A percentile compares a stretch with the other conserved stretches of the same genome.
Conservation (phyloP, 2,113 vertebrate species). For the Daubentonia madagascariensis region DNA sequence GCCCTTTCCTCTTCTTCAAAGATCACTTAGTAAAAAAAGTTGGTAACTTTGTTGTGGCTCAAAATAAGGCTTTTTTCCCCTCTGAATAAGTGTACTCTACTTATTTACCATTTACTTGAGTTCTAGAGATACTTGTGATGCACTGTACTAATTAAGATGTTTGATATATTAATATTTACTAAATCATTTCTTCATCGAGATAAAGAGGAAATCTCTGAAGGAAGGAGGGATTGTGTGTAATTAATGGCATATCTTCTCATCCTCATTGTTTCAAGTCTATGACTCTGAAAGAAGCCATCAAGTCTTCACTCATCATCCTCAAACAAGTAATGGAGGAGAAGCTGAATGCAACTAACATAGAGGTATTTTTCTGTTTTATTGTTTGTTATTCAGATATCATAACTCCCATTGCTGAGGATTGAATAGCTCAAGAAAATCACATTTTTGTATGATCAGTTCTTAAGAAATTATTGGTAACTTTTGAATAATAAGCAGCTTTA, state of each 20-base stretch:
- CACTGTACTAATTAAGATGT: not conserved
- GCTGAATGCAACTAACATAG: constrained; percentile 98
- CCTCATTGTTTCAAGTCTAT: constrained; percentile 90
- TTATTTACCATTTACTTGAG: constrained; percentile 2
- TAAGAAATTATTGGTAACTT: not conserved
- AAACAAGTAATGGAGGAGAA: constrained; percentile 99
- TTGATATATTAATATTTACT: not conserved
- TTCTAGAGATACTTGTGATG: not conserved
- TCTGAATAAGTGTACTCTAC: constrained; percentile 5
- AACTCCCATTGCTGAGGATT: not conserved
- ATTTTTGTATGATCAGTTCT: not conserved
- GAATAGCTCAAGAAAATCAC: not conserved
- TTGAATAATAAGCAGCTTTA: not conserved
- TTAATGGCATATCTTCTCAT: not conserved
- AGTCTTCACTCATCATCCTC: constrained; percentile 97
- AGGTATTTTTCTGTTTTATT: constrained; percentile 83
- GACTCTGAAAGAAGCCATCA: constrained; percentile 99
- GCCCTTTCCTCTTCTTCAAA: not conserved
- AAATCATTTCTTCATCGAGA: not conserved
- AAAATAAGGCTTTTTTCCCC: not conserved
- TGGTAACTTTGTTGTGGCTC: not conserved
- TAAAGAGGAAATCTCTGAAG: not conserved
- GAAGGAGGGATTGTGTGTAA: not conserved
- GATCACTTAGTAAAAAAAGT: not conserved
- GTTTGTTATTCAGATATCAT: not conserved